Base-by-base conservation (phyloP, 2,113 vertebrate species). In the Pseudorhombus dupliciocellatus region DNA sequence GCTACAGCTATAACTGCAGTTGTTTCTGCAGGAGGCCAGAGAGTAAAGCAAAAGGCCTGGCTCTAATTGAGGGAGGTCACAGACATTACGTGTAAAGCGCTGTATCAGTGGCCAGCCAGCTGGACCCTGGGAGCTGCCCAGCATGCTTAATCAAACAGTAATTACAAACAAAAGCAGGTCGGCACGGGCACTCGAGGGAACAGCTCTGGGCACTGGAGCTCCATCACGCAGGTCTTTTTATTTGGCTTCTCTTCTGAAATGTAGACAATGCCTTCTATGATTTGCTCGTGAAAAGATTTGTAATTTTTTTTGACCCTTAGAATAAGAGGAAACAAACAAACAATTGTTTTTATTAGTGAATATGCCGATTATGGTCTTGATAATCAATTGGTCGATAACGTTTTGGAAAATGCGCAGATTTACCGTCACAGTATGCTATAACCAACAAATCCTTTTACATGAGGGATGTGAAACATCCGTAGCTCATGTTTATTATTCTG, bases 91-190 rank as follows among this genome's bases (percentile, higher is more conserved):
- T 77, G 91, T 92, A 87, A 92, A 90, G 82, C 79, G 88, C 63
- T 89, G 76, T 83, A 94, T 91, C 84, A 57, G 88, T 91, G 92
- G 70, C 80, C 81, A 80, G 75, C 64, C 71, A 90, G 70, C 70
- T 30, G 24, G 84, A 80, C 81, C 84, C 86, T 90, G 90, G 88
- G 91, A 92, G 89, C 83, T 92, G 81, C 85, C 83, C 79, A 69
- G 79, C 86, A 90, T 92, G 87, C 87, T 92, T 93, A 92, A 95
- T 93, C 82, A 90, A 94, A 94, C 73, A 95, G 87, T 87, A 94
- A 94, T 60, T 92, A 92, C 71, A 84, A 91, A 93, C 25, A 90
- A 93, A 93, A 94, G 85, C 86, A 91, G 93, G 91, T 87, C 77
- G 62, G 79, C 84, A 80, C 88, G 93, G 90, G 90, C 78, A 88